phyloP scores from a whole-genome alignment of 2,888 invertebrate species.

The Drosophila pullipes region DNA sequence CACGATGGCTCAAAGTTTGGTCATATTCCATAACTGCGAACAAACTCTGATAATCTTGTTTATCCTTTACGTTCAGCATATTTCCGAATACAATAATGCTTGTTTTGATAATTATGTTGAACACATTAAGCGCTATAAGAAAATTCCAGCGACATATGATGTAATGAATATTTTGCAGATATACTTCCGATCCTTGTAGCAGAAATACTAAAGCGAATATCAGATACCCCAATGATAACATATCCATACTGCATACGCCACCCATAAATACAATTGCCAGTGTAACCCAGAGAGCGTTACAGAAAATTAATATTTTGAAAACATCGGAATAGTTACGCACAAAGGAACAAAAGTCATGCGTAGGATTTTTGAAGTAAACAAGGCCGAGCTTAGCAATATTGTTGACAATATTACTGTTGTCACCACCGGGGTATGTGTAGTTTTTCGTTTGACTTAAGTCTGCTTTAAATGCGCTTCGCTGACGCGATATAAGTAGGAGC shows the following conservation, averaged over 20 bases:
- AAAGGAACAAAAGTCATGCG: conserved; percentile 94
- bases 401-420: conserved; percentile 89
- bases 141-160: conserved; percentile 95
- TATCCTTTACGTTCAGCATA: conserved; percentile 85
- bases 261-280: conserved; percentile 97
- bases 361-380: conserved; percentile 90
- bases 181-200: conserved; percentile 99
- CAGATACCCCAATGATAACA: conserved; percentile 98
- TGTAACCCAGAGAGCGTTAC: conserved; percentile 97
- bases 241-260: conserved; percentile 96
- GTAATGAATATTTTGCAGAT: conserved; percentile 93
- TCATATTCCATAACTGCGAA: conserved; percentile 50
- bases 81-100: conserved; percentile 96
- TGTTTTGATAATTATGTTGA: conserved; percentile 94
- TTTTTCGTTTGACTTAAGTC: conserved; percentile 87
- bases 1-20: background rate
- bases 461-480: conserved; percentile 92
- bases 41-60: conserved; percentile 46
- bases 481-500: conserved; percentile 94
- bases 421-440: conserved; percentile 89
- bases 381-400: conserved; percentile 89
- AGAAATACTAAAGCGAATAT: conserved; percentile 97
- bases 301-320: conserved; percentile 93
- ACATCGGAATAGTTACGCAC: conserved; percentile 95
- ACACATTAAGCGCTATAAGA: conserved; percentile 94